Evolutionary conservation across 2,888 invertebrate species (phyloP).

Genomic region (Glyphotaelius pellucidus): DNA sequence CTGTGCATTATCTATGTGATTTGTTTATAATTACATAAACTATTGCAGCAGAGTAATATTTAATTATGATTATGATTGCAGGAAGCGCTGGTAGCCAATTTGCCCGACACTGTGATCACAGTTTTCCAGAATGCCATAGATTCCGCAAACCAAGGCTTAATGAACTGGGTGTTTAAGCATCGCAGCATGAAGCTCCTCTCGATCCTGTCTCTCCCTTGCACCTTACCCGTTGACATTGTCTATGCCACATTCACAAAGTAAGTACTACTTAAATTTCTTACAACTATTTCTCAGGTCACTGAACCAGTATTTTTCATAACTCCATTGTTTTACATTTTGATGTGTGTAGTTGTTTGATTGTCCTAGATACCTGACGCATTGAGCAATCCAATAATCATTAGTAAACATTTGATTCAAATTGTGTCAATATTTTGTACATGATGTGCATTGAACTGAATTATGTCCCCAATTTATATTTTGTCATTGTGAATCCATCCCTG

Average conservation of each 20-base stretch:
- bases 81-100: conserved; percentile 91
- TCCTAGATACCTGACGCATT: conserved; percentile 40
- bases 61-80: conserved; percentile 71
- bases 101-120: conserved; percentile 93
- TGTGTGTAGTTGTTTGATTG: not conserved
- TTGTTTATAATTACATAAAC: not conserved
- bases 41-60: not conserved
- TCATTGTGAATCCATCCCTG: not conserved
- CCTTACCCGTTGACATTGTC: conserved; percentile 92
- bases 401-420: conserved; percentile 21
- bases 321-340: conserved; percentile 49
- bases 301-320: conserved; percentile 43
- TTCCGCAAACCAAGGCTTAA: conserved; percentile 92
- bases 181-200: conserved; percentile 89
- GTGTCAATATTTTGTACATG: not conserved
- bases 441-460: conserved; percentile 25
- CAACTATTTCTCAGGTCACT: conserved; percentile 39
- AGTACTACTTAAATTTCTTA: conserved; percentile 72
- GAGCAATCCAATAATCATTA: conserved; percentile 18
- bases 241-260: conserved; percentile 92
- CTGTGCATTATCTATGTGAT: not conserved
- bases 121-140: conserved; percentile 96
- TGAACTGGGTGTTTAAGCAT: conserved; percentile 94
- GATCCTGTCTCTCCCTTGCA: conserved; percentile 89
- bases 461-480: not conserved